Conservation (phyloP, 2,888 invertebrate genomes). For the Subacronicta megacephala region DNA sequence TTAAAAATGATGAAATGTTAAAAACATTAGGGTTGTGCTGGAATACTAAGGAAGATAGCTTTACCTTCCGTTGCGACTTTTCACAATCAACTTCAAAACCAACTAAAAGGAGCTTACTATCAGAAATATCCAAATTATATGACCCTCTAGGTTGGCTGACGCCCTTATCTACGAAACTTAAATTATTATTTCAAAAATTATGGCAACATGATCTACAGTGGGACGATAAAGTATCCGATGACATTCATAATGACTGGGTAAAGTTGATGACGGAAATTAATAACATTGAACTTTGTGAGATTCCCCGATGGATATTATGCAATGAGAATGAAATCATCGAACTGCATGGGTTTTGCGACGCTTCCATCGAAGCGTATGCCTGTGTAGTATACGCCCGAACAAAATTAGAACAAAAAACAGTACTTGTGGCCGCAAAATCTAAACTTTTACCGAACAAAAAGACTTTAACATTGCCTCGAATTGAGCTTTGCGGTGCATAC, state of each 20-base stretch:
- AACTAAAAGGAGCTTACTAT: slow-evolving; percentile 5
- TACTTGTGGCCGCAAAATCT: slow-evolving; percentile 4
- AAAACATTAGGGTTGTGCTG: slow-evolving; percentile 11
- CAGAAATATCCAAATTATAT: slow-evolving; percentile 8
- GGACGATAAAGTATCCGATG: slow-evolving; percentile 1
- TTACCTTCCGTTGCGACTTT: slow-evolving; percentile 1
- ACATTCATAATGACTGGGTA: neutral
- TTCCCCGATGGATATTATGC: slow-evolving; percentile 5
- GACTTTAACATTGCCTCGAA: slow-evolving; percentile 1
- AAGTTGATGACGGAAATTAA: neutral
- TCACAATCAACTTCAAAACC: neutral
- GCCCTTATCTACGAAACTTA: neutral
- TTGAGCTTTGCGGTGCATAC: slow-evolving; percentile 11
- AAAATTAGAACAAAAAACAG: neutral
- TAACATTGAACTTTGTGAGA: neutral
- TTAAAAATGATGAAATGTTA: neutral
- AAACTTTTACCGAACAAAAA: slow-evolving; percentile 8
- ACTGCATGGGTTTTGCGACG: slow-evolving; percentile 15
- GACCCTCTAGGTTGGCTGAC: slow-evolving; percentile 8
- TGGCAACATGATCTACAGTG: neutral
- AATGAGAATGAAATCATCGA: neutral
- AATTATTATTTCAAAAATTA: slow-evolving; percentile 5
- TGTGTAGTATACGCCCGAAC: slow-evolving; percentile 10
- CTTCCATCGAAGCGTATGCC: slow-evolving; percentile 9
- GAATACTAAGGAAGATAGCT: slow-evolving; percentile 1